A percentile compares a stretch with the other conserved stretches of the same genome.
phyloP scores from a whole-genome alignment of 2,797 vertebrate genomes.

The Acanthurus tractus region DNA sequence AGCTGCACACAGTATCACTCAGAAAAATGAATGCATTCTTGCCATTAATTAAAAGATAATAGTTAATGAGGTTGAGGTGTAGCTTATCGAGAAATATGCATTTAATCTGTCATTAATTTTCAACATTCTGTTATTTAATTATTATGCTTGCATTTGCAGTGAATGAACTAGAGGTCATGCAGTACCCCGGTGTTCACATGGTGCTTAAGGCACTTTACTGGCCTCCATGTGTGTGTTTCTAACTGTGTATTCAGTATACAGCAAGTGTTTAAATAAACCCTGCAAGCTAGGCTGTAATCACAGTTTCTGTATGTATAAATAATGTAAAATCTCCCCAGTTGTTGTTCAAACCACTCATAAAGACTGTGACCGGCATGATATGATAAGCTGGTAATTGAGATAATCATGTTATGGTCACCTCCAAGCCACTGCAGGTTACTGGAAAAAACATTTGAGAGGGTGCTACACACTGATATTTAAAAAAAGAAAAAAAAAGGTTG shows the following conservation, averaged over 20 bases:
- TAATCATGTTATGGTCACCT: background rate
- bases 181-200: background rate
- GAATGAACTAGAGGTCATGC: background rate
- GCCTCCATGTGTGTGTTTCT: background rate
- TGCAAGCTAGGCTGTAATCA: background rate
- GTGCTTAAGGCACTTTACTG: constrained; percentile 4
- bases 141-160: background rate
- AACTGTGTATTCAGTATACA: background rate
- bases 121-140: background rate
- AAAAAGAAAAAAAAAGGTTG: too few relatives aligned
- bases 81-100: background rate
- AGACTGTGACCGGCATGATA: background rate
- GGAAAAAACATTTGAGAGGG: background rate
- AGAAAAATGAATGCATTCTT: background rate
- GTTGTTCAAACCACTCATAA: background rate
- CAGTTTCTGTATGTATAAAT: background rate
- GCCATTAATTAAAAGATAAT: background rate
- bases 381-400: background rate
- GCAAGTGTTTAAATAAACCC: background rate
- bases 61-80: background rate
- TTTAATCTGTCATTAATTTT: background rate
- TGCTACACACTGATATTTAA: background rate
- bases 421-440: background rate
- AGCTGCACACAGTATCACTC: background rate
- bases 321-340: background rate